These are phyloP conservation scores for Trichonephila clavata DNA, from an alignment of 1,140 invertebrate genomes.

Conservation along the genomic window DNA sequence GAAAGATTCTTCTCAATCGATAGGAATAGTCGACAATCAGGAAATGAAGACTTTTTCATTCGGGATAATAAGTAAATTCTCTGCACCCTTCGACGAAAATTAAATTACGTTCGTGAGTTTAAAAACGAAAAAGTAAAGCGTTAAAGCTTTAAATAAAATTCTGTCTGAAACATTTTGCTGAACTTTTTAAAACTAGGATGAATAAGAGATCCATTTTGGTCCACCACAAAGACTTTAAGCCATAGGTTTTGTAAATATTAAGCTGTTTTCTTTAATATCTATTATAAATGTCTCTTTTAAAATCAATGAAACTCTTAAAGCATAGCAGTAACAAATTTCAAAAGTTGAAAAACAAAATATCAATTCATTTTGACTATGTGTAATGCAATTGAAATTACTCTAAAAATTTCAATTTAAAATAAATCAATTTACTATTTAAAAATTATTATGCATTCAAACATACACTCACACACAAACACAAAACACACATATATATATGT, in stretches of 20 bases:
- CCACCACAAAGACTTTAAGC: background rate
- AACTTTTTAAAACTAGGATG: background rate
- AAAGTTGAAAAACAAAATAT: too few relatives aligned
- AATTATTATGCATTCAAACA: too few relatives aligned
- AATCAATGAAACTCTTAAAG: background rate
- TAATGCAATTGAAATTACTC: too few relatives aligned
- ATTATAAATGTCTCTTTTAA: too few relatives aligned
- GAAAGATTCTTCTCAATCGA: background rate
- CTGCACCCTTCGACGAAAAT: background rate
- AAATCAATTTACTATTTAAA: too few relatives aligned
- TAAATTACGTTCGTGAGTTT: background rate
- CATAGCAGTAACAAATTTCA: too few relatives aligned
- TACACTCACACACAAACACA: too few relatives aligned
- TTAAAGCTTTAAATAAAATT: conserved; percentile 26
- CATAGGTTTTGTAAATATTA: background rate
- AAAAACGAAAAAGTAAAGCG: background rate
- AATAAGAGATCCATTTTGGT: background rate
- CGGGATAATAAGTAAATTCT: background rate
- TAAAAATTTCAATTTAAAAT: too few relatives aligned
- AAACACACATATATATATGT: too few relatives aligned
- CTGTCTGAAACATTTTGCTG: background rate
- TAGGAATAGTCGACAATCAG: background rate
- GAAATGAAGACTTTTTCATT: background rate
- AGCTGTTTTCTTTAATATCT: too few relatives aligned
- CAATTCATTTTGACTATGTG: too few relatives aligned